These are phyloP conservation scores for Ichneumoninae sp. DNA, from an alignment of 2,888 invertebrate species.

Conservation along the genomic window DNA sequence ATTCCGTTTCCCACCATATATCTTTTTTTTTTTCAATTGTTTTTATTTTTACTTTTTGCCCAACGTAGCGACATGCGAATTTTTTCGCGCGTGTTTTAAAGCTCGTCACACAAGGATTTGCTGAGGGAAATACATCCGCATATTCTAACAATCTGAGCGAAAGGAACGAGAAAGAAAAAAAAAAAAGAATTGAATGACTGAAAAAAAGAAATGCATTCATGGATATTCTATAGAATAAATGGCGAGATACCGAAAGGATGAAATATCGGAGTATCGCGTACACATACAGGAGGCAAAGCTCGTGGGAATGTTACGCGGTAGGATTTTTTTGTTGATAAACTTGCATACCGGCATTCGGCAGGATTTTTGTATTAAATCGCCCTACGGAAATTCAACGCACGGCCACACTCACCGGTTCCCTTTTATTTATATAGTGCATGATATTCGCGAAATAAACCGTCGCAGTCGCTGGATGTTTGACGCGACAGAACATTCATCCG, in stretches of 20 bases:
- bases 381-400: neutral
- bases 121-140: constrained; percentile 1
- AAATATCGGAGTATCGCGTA: neutral
- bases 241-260: neutral
- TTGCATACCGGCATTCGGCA: neutral
- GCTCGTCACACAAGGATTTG: constrained; percentile 37
- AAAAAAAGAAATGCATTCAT: neutral
- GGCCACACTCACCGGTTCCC: neutral
- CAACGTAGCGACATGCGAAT: constrained; percentile 19
- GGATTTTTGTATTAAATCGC: constrained; percentile 1
- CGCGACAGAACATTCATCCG: constrained; percentile 2
- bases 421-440: neutral
- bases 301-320: neutral
- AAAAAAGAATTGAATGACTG: neutral
- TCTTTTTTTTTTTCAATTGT: constrained; percentile 17
- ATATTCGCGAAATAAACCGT: neutral
- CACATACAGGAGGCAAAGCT: neutral
- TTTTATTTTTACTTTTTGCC: neutral
- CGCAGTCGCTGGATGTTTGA: neutral
- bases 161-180: constrained; percentile 4
- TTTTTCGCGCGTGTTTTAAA: constrained; percentile 53
- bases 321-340: neutral
- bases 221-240: neutral
- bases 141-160: constrained; percentile 1
- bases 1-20: constrained; percentile 7